Evolutionary conservation across 2,797 vertebrate species (phyloP).

Genomic region (Kryptolebias ocellatus): DNA sequence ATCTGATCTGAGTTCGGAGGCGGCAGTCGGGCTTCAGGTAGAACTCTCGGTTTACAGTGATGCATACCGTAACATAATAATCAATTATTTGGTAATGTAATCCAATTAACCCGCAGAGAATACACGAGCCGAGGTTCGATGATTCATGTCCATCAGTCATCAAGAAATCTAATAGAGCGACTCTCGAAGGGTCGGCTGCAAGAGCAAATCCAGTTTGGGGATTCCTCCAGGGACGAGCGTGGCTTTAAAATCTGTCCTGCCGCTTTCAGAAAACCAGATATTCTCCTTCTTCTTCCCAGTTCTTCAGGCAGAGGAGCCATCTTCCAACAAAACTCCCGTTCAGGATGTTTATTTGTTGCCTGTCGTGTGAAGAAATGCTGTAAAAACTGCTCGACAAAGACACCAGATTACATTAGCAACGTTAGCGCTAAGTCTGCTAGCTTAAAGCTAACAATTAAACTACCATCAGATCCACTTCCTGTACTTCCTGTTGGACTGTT

Average conservation of each 20-base stretch:
- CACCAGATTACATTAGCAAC: too few relatives aligned
- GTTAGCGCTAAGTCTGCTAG: too few relatives aligned
- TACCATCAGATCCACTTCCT: too few relatives aligned
- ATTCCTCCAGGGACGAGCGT: slow-evolving; percentile 70
- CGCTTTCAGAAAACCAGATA: slow-evolving; percentile 54
- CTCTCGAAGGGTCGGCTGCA: slow-evolving; percentile 68
- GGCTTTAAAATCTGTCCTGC: slow-evolving; percentile 69
- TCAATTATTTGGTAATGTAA: slow-evolving; percentile 77
- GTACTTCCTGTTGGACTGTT: too few relatives aligned
- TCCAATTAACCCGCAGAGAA: slow-evolving; percentile 74
- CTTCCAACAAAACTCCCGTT: too few relatives aligned
- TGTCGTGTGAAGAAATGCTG: too few relatives aligned
- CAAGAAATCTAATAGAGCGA: slow-evolving; percentile 82
- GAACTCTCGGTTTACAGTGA: slow-evolving; percentile 66
- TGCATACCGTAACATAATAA: slow-evolving; percentile 80
- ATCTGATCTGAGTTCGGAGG: slow-evolving; percentile 47
- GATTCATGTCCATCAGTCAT: slow-evolving; percentile 81
- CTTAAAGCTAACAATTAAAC: too few relatives aligned
- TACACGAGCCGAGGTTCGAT: slow-evolving; percentile 74
- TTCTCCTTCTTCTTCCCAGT: slow-evolving; percentile 16
- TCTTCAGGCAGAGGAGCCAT: too few relatives aligned
- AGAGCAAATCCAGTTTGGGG: slow-evolving; percentile 76
- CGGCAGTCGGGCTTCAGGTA: slow-evolving; percentile 61
- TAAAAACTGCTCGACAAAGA: too few relatives aligned
- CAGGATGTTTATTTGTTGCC: too few relatives aligned